A percentile compares a stretch with the other conserved stretches of the same genome.
Conservation (phyloP, 1,140 invertebrate species). For the Brevipalpus yothersi region DNA sequence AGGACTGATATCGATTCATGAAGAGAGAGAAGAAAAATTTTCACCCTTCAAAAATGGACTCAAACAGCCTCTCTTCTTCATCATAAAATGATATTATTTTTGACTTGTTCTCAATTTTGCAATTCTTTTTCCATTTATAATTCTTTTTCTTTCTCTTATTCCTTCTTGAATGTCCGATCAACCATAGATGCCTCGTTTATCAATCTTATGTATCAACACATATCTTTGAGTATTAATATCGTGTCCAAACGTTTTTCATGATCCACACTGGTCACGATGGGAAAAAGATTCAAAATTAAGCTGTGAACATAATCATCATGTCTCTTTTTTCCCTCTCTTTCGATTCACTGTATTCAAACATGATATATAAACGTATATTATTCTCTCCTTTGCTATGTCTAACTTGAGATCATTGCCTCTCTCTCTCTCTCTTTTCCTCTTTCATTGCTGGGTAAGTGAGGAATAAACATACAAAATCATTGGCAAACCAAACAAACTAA, state of each 20-base stretch:
- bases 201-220: not conserved
- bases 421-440: not conserved
- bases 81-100: not conserved
- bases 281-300: not conserved
- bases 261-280: not conserved
- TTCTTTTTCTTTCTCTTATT: too few relatives aligned
- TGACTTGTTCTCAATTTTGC: not conserved
- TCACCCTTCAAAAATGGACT: not conserved
- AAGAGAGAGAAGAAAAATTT: not conserved
- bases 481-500: too few relatives aligned
- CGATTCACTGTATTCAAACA: too few relatives aligned
- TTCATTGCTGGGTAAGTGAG: too few relatives aligned
- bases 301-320: not conserved
- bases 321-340: not conserved
- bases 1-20: not conserved
- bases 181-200: not conserved
- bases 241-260: not conserved
- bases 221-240: not conserved
- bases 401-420: not conserved
- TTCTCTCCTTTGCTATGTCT: not conserved
- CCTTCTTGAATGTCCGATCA: not conserved
- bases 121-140: too few relatives aligned
- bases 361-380: too few relatives aligned
- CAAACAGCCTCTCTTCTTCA: not conserved
- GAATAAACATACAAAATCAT: too few relatives aligned